A percentile compares a stretch with the other conserved stretches of the same genome.
Evolutionary conservation across 2,113 vertebrate genomes (phyloP).

Genomic region (Archilochus colubris): DNA sequence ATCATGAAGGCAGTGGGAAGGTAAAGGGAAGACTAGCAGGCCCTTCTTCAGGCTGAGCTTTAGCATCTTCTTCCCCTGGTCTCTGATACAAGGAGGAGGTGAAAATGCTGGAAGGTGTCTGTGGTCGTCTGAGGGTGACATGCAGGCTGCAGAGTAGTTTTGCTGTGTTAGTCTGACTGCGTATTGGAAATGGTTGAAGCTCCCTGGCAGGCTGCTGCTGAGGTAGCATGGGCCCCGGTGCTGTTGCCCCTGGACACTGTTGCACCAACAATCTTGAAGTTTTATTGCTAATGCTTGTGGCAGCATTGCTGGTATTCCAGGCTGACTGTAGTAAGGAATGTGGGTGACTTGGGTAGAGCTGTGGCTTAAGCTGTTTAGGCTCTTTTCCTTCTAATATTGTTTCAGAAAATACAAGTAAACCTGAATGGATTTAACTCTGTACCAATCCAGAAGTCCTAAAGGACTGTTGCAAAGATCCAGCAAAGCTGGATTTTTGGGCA

Average conservation of each 20-base stretch:
- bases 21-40: not conserved
- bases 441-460: not conserved
- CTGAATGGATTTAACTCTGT: not conserved
- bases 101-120: not conserved
- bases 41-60: not conserved
- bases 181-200: not conserved
- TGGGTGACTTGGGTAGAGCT: conserved; percentile 7
- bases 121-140: not conserved
- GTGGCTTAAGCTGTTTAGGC: not conserved
- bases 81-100: not conserved
- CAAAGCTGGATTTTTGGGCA: not conserved
- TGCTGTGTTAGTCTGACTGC: not conserved
- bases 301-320: conserved; percentile 27
- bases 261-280: conserved; percentile 40
- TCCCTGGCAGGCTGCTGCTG: not conserved
- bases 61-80: not conserved
- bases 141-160: not conserved
- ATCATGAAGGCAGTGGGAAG: not conserved
- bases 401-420: conserved; percentile 4
- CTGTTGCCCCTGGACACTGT: conserved; percentile 56
- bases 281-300: not conserved
- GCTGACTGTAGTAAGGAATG: not conserved
- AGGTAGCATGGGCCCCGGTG: not conserved
- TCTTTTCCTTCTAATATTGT: not conserved
- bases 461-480: not conserved